phyloP scores from a whole-genome alignment of 2,888 invertebrate genomes.

The Thymelicus acteon region DNA sequence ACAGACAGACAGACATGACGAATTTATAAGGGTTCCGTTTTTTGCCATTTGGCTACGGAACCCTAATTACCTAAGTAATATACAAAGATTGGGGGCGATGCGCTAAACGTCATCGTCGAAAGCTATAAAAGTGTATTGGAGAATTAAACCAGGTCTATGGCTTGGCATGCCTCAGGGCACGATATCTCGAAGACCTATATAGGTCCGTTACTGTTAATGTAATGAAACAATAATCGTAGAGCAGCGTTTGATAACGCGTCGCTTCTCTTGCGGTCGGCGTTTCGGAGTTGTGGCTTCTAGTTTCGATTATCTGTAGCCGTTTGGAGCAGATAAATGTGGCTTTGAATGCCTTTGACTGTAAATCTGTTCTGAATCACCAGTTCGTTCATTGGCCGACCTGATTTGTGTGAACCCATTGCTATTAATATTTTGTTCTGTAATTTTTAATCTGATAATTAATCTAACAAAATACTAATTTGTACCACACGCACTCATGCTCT shows the following conservation, averaged over 20 bases:
- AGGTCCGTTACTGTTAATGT: constrained; percentile 25
- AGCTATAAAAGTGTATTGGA: neutral
- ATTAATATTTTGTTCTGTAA: no score
- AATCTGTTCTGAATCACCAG: constrained; percentile 1
- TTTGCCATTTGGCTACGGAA: no score
- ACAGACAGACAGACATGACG: no score
- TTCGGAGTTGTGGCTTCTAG: constrained; percentile 22
- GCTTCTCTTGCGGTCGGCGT: constrained; percentile 22
- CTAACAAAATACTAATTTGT: no score
- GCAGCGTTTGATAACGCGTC: constrained; percentile 23
- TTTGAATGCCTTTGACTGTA: constrained; percentile 26
- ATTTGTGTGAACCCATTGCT: neutral
- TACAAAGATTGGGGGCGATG: no score
- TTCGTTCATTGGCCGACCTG: neutral
- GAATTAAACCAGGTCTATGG: neutral
- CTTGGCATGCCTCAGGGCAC: constrained; percentile 11
- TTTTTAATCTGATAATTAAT: no score
- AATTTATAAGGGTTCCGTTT: no score
- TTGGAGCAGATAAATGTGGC: constrained; percentile 17
- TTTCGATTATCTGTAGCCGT: constrained; percentile 25
- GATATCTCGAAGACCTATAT: neutral
- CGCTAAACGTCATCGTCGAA: no score
- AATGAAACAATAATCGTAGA: constrained; percentile 31
- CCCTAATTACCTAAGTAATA: no score
- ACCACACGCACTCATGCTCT: neutral